Evolutionary conservation across 2,888 invertebrate species (phyloP), one percentile per base, ranked within the genome.

Genomic region (Yponomeuta evonymella): DNA sequence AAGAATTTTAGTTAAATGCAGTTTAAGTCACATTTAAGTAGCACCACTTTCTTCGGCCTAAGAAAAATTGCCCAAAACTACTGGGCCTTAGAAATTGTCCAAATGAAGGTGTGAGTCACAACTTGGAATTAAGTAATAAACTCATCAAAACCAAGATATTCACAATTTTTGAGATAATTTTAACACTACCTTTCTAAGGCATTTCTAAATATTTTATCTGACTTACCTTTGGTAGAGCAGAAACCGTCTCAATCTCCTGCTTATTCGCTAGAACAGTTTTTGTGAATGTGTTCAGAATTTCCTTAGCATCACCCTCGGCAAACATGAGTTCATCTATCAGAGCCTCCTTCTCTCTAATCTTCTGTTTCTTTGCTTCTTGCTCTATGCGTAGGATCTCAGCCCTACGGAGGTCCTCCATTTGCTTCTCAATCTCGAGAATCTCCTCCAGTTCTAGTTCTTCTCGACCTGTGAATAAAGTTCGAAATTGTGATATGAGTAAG

Each of bases 291-390:
- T 95, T 96, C 0, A 98, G 90, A 77, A 98, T 98, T 76, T 96
- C 96, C 76, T 96, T 95, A 0, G 98, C 98, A 83, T 98, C 96
- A 11, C 95, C 96, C 76, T 97, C 96, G 0, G 98, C 97, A 83
- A 97, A 97, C 96, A 98, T 98, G 62, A 99, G 92, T 83, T 99
- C 98, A 86, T 99, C 98, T 72, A 99, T 98, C 6, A 99, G 89
- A 0, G 97, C 97, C 83, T 98, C 97, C 77, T 97, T 98, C 75
- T 97, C 96, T 62, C 96, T 94, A 30, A 96, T 95, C 85, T 97
- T 97, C 75, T 96, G 96, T 80, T 95, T 95, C 79, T 97, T 97
- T 0, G 95, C 94, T 83, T 96, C 94, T 88, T 81, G 95, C 92
- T 89, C 96, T 85, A 91, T 77, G 2, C 95, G 93, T n/a, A 94